Evolutionary conservation across 1,140 invertebrate genomes (phyloP), one percentile per base, ranked within the genome.

Genomic region (Schlechtendalia chinensis): DNA sequence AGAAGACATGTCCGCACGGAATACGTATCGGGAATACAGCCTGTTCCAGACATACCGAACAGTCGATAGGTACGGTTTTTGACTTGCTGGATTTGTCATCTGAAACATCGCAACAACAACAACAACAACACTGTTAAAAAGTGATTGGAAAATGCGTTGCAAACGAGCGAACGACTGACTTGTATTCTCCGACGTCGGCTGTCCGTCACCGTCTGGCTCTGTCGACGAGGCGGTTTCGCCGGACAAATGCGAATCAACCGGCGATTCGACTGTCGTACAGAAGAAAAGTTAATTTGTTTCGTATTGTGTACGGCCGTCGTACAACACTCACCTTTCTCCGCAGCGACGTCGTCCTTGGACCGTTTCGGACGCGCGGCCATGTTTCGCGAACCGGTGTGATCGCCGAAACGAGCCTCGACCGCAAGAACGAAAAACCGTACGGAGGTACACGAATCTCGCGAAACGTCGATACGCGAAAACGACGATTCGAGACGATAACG

Each of bases 1-100:
- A 98, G 86, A 98, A 98, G 67, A 97, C 91, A 85, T 98, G 96
- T n/a, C 90, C 91, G 87, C 96, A 98, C 1, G 96, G 96, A 45
- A 98, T 87, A 85, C 93, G 88, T 22, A 92, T 93, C 75, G 96
- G 96, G 87, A 97, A 93, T 81, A 96, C 90, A 85, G 92, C 94
- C 45, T 90, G 89, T 87, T 97, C 95, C 53, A 97, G 87, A 86
- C 96, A 98, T 19, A 98, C 92, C 53, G 96, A 92, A 89, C 96
- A 98, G 85, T 98, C 95, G 6, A 81, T 79, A 11, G 39, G n/a
- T 19, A 71, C 50, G 0, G 1, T 50, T 19, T 54, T 65, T 1
- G 29, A 16, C 53, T 65, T 14, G 5, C 24, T n/a, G 0, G 12
- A 1, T 24, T 16, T 16, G 6, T 19, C 27, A 29, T 54, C 69